Conservation (phyloP, 1,140 invertebrate genomes). For the Mamestra configurata region DNA sequence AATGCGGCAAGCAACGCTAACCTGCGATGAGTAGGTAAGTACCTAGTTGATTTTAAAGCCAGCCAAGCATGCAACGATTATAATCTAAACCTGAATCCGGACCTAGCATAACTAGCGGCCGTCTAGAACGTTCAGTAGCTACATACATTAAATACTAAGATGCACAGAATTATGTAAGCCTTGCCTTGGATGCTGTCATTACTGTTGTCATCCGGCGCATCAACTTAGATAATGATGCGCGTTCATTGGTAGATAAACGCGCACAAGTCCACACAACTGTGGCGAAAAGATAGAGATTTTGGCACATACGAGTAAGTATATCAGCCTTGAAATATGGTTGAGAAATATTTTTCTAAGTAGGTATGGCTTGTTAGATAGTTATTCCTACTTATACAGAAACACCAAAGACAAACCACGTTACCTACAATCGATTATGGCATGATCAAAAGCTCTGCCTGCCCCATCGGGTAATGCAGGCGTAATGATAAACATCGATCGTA, state of each 20-base stretch:
- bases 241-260: too few species aligned
- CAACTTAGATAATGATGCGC: background rate
- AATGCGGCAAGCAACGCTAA: too few species aligned
- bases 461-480: too few species aligned
- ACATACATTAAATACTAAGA: background rate
- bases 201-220: constrained; percentile 9
- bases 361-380: too few species aligned
- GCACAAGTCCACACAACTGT: background rate
- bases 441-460: too few species aligned
- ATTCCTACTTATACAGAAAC: too few species aligned
- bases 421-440: too few species aligned
- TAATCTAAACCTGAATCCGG: background rate
- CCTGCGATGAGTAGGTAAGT: background rate
- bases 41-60: background rate
- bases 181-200: constrained; percentile 1
- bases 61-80: background rate
- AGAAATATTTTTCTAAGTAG: too few species aligned
- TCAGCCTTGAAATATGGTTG: too few species aligned
- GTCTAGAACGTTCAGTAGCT: background rate
- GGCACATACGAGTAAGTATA: too few species aligned
- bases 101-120: background rate
- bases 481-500: too few species aligned
- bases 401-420: too few species aligned
- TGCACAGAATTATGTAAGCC: constrained; percentile 4
- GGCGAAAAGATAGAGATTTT: background rate